Evolutionary conservation across 2,797 vertebrate species (phyloP), one percentile per base, ranked within the genome.

Genomic region (Danio choprae): DNA sequence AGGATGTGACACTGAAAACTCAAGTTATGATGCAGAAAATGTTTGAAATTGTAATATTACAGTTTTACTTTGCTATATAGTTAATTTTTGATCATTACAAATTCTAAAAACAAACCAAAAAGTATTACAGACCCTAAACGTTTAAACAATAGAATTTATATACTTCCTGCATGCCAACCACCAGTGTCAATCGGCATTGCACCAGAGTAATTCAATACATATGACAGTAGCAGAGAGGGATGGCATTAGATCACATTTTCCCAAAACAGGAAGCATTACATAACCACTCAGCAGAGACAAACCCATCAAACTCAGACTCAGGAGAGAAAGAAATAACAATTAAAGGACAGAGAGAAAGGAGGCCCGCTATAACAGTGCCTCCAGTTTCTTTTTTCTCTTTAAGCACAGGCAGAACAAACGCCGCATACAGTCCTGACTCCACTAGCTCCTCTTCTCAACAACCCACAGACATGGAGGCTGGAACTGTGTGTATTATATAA

Each of bases 401-500:
- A 40, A 46, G 48, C 53, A 68, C 48, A 77, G 16, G 68, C 75
- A 44, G 65, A 80, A 81, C 56, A 59, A 79, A 84, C 11, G 10
- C 76, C 72, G 74, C 79, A 71, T 48, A 60, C 18, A 53, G 48
- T 56, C 55, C 38, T 75, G 69, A 63, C 73, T 65, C 65, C 43
- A 51, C 41, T 50, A 13, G 56, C 29, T 29, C 29, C 75, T 67
- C 74, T 64, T 44, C 68, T 69, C 40, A 13, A 68, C 58, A 41
- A 70, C 84, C 84, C 84, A 85, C 79, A 72, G 43, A 75, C 70
- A 84, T 50, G 75, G 58, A 67, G 73, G 56, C 44, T 79, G 63
- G 60, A 69, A 53, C 58, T 79, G 82, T 43, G n/a, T 41, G 56
- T 68, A 48, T 82, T 85, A 82, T 48, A 83, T 80, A 81, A 82